Evolutionary conservation across 2,888 invertebrate species (phyloP).

Genomic region (Polydrusus pterygomalis): DNA sequence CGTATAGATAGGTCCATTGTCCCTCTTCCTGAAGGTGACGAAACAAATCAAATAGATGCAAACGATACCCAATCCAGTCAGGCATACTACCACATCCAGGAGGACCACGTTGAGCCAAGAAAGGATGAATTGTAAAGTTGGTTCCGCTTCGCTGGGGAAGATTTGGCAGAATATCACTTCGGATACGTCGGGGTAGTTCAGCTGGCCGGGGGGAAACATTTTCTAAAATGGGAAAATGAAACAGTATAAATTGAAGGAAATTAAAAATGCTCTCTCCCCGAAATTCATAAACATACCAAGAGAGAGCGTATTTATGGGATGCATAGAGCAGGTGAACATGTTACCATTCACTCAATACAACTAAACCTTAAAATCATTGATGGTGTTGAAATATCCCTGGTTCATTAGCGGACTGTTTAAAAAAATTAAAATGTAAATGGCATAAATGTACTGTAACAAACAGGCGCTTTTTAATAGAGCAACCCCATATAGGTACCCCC

Average conservation of each 20-base stretch:
- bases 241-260: neutral
- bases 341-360: no score
- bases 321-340: no score
- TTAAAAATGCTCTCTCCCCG: no score
- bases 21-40: constrained; percentile 3
- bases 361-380: no score
- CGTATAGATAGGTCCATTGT: neutral
- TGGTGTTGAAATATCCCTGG: no score
- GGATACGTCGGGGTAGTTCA: neutral
- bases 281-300: no score
- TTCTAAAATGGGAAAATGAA: neutral
- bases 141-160: neutral
- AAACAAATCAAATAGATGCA: constrained; percentile 24
- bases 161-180: constrained; percentile 12
- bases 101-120: constrained; percentile 18
- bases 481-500: no score
- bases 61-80: constrained; percentile 10
- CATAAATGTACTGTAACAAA: no score
- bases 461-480: no score
- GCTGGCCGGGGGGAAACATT: neutral
- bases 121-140: neutral
- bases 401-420: no score
- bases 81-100: constrained; percentile 2
- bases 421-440: no score
- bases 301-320: no score